These are phyloP conservation scores for Gnathonemus longibarbis DNA, from an alignment of 2,113 vertebrate species.

Conservation along the genomic window DNA sequence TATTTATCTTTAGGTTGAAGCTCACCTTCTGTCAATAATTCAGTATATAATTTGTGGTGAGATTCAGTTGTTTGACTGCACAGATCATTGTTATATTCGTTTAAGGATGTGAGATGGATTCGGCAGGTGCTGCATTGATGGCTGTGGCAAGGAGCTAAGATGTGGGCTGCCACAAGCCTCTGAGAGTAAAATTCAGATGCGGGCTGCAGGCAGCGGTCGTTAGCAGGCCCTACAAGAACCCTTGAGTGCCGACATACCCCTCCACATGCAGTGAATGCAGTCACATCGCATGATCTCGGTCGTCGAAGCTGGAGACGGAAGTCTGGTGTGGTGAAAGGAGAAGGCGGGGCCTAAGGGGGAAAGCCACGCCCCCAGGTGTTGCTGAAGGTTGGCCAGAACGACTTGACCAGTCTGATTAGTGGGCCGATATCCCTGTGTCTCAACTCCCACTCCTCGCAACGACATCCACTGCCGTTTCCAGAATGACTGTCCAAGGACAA, in stretches of 20 bases:
- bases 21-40: not conserved
- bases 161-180: not conserved
- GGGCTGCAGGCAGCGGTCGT: not conserved
- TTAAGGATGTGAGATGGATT: not conserved
- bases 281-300: not conserved
- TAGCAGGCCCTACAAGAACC: not conserved
- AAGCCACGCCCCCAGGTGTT: not conserved
- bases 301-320: not conserved
- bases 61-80: not conserved
- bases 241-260: not conserved
- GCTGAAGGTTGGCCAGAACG: not conserved
- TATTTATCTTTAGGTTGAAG: not conserved
- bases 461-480: not conserved
- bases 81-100: not conserved
- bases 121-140: not conserved
- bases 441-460: not conserved
- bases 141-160: not conserved
- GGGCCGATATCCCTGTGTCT: not conserved
- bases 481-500: not conserved
- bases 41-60: not conserved
- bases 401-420: not conserved
- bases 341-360: not conserved
- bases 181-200: not conserved
- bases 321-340: not conserved
- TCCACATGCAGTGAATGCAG: not conserved